A percentile compares a stretch with the other conserved stretches of the same genome.
These are phyloP conservation scores for Peribatodes rhomboidaria DNA, from an alignment of 2,888 invertebrate species.

Conservation along the genomic window DNA sequence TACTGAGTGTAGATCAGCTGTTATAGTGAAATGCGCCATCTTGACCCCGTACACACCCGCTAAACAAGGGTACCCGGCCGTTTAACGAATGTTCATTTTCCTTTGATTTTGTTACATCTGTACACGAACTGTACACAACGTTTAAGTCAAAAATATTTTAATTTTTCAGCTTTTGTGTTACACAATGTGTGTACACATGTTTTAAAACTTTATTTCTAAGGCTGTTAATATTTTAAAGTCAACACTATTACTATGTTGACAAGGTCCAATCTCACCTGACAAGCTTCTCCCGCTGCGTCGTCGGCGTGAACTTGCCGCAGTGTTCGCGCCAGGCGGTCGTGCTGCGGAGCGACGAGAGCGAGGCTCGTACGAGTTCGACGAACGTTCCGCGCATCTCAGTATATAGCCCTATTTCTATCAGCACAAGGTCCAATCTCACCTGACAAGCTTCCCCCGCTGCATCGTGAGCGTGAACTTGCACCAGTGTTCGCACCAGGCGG, in stretches of 20 bases:
- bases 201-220: too few species aligned
- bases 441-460: constrained; percentile 78
- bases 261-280: constrained; percentile 60
- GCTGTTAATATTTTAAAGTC: too few species aligned
- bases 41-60: too few species aligned
- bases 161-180: too few species aligned
- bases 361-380: constrained; percentile 90
- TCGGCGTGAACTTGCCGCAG: constrained; percentile 91
- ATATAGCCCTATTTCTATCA: constrained; percentile 44
- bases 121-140: too few species aligned
- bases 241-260: constrained; percentile 42
- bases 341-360: constrained; percentile 92
- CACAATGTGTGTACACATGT: too few species aligned
- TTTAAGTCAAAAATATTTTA: too few species aligned
- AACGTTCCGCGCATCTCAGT: constrained; percentile 86
- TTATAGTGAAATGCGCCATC: too few species aligned
- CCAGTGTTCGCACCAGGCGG: constrained; percentile 91
- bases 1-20: too few species aligned
- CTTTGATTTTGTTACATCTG: too few species aligned
- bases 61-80: too few species aligned
- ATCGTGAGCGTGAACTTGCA: constrained; percentile 90
- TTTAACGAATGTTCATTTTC: too few species aligned
- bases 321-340: constrained; percentile 92
- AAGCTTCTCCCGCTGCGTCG: constrained; percentile 84
- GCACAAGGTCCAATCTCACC: constrained; percentile 54